Evolutionary conservation across 1,140 invertebrate species (phyloP), one percentile per base, ranked within the genome.

Genomic region (Diploscapter pachys): DNA sequence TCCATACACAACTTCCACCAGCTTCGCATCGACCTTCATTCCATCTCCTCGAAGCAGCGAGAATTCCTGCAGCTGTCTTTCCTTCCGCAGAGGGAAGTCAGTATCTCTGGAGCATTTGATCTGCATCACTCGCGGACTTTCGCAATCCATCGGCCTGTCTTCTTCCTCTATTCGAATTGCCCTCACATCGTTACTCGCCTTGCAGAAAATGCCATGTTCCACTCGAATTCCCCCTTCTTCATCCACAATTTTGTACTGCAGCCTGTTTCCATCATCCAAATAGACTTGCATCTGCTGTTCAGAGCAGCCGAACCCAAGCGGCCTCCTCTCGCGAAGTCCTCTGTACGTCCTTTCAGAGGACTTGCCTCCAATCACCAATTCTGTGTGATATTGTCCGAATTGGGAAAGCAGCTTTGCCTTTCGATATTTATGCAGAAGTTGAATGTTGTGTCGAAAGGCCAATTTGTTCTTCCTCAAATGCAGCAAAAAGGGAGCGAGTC

Each of bases 301-400:
- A 31, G 31, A 31, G 31, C 31, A 31, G 31, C 31, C 31, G 31
- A 31, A 31, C 31, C 31, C 31, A 31, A 31, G 31, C 31, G 31
- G 31, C 31, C 31, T 31, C 31, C 31, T 31, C 31, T 31, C 31
- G 31, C 63, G 5, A 64, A 52, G 53, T 6, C 66, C 66, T 6
- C 66, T 8, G 51, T n/a, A 68, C 11, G 52, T 8, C n/a, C 53
- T 5, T 68, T 68, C 66, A 5, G 48, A 51, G 31, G 66, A 52
- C 6, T 13, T 8, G 8, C 51, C 51, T n/a, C 56, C 73, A 69
- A 74, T 69, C 55, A 31, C 59, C 5, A 74, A 31, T 53, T 74
- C 73, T 3, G 66, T 59, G 53, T 74, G 66, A 53, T 61, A 69
- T 31, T 68, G 52, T 57, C 73, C 73, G 57, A 74, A 66, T 62